Base-by-base conservation (phyloP, 1,140 invertebrate species). In the Bombus superbus region DNA sequence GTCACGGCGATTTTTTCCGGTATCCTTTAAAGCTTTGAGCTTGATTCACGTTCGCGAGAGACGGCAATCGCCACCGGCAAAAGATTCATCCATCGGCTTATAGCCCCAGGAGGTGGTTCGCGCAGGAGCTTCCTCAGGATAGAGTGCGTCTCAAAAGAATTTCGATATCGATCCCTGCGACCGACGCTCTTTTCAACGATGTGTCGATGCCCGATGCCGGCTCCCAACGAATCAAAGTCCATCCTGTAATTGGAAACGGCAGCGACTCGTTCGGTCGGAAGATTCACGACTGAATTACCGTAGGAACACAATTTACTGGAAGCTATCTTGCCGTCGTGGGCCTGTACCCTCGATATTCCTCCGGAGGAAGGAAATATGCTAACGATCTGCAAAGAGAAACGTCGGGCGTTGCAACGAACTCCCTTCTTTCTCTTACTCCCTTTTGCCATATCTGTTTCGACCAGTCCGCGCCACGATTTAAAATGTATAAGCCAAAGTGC, bases 211-310 rank as follows among this genome's bases (percentile, higher is more conserved):
- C 87, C 68, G 79, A 53, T 44, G 44, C 74, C 11, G 59, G n/a
- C 64, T 73, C 69, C 66, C 88, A 76, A 83, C 88, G 85, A 90
- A 90, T 89, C 87, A 90, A 90, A 89, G 85, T 84, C 83, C 80
- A 89, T 87, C 88, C 85, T 84, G 88, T 90, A 90, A 90, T 90
- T 90, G 88, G 87, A 89, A 90, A 90, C 88, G 81, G 78, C 88
- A 81, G 85, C 53, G 69, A 81, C 68, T 71, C 81, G 81, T 78
- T 89, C 85, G 81, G 35, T 64, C 75, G 85, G 78, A 90, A 89
- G 89, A 90, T 89, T 90, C 89, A 81, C 89, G 89, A 89, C 81
- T 84, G 89, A 90, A 89, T 90, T 87, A 86, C 81, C 85, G 88
- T 90, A 87, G 68, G 88, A 87, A 87, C 89, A 90, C 81, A 90